phyloP scores from a whole-genome alignment of 2,888 invertebrate species.

The Tipula helvola region DNA sequence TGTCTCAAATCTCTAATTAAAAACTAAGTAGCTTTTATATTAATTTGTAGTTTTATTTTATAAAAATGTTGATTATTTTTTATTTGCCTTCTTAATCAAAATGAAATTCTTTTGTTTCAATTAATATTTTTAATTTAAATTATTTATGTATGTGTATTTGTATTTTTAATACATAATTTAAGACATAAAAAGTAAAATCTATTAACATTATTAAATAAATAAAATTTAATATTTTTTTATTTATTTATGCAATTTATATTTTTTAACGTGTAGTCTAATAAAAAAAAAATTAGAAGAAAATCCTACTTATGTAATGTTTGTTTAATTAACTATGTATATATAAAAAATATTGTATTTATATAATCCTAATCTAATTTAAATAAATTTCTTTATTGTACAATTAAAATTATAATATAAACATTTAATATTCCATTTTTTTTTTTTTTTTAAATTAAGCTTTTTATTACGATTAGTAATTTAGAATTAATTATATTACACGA shows the following conservation, averaged over 20 bases:
- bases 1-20: no score
- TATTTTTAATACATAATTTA: not conserved
- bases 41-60: not conserved
- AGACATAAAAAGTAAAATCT: not conserved
- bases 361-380: not conserved
- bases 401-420: not conserved
- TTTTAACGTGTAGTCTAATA: not conserved
- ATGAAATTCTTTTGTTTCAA: not conserved
- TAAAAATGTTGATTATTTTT: not conserved
- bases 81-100: not conserved
- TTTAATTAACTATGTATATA: not conserved
- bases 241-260: not conserved
- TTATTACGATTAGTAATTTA: not conserved
- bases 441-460: not conserved
- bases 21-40: no score
- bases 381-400: not conserved
- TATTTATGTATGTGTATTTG: not conserved
- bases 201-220: not conserved
- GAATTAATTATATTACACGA: not conserved
- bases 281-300: not conserved
- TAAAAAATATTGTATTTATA: not conserved
- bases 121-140: not conserved
- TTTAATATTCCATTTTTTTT: not conserved
- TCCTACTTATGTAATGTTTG: not conserved
- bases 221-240: not conserved